Percentiles rank a stretch among this genome's conserved stretches.
These are phyloP conservation scores for Lamellibrachia satsuma DNA, from an alignment of 2,888 invertebrate species.

Conservation along the genomic window DNA sequence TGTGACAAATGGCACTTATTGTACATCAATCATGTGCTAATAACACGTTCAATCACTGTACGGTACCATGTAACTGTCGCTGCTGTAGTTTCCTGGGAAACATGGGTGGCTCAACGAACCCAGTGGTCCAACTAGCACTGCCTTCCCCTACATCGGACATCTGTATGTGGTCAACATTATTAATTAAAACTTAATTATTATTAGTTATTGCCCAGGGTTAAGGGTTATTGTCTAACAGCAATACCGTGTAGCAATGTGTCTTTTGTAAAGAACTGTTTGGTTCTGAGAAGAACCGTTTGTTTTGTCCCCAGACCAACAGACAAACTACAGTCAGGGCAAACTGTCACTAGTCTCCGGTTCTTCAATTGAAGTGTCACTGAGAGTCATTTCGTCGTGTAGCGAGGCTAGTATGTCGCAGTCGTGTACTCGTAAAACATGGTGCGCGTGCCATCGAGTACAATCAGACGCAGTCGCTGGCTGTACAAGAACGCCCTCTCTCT, in stretches of 20 bases:
- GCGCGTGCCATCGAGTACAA: not conserved
- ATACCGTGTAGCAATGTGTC: not conserved
- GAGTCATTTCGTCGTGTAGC: not conserved
- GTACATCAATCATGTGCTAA: too few relatives aligned
- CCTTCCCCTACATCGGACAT: too few relatives aligned
- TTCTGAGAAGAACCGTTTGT: conserved; percentile 17
- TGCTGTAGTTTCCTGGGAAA: too few relatives aligned
- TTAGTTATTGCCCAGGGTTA: too few relatives aligned
- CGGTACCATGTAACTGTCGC: too few relatives aligned
- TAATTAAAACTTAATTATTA: too few relatives aligned
- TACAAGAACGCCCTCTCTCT: not conserved
- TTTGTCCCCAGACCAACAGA: not conserved
- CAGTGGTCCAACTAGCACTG: too few relatives aligned
- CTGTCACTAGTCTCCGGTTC: not conserved
- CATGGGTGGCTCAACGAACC: too few relatives aligned
- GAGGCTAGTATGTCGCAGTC: not conserved
- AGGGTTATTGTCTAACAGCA: not conserved
- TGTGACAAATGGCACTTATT: too few relatives aligned
- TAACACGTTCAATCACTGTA: too few relatives aligned
- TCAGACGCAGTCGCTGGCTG: conserved; percentile 10
- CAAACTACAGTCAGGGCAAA: not conserved
- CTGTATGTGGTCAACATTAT: too few relatives aligned
- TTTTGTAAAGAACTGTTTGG: not conserved
- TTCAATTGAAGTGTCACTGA: not conserved
- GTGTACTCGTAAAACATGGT: not conserved